Evolutionary conservation across 2,113 vertebrate species (phyloP).

Genomic region (Crotalus viridis): DNA sequence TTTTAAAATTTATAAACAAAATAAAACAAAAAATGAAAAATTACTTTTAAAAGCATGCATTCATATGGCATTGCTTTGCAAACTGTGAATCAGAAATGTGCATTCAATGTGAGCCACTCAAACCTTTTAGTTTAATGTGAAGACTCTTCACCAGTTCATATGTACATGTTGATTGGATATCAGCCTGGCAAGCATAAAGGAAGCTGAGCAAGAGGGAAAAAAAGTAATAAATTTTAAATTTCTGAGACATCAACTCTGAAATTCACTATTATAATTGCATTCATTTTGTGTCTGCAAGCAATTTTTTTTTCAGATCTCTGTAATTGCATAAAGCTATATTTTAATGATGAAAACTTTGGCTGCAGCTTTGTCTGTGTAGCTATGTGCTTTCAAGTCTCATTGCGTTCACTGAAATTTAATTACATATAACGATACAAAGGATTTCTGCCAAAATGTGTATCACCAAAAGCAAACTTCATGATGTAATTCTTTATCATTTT

Average conservation of each 20-base stretch:
- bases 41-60: neutral
- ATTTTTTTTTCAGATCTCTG: slow-evolving; percentile 14
- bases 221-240: neutral
- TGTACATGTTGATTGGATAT: neutral
- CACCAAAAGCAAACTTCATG: slow-evolving; percentile 6
- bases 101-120: neutral
- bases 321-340: neutral
- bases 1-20: neutral
- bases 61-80: neutral
- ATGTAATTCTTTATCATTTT: slow-evolving; percentile 18
- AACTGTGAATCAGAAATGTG: neutral
- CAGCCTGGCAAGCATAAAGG: neutral
- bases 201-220: neutral
- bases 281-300: neutral
- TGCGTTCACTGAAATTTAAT: slow-evolving; percentile 2
- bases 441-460: slow-evolving; percentile 8
- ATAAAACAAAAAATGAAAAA: neutral
- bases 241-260: neutral
- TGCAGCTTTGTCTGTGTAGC: neutral
- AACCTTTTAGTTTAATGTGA: neutral
- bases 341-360: slow-evolving; percentile 11
- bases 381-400: slow-evolving; percentile 4
- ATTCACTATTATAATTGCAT: neutral
- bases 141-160: neutral
- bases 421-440: neutral